Evolutionary conservation across 1,140 invertebrate genomes (phyloP), one percentile per base, ranked within the genome.

Genomic region (Apocrypta bakeri): DNA sequence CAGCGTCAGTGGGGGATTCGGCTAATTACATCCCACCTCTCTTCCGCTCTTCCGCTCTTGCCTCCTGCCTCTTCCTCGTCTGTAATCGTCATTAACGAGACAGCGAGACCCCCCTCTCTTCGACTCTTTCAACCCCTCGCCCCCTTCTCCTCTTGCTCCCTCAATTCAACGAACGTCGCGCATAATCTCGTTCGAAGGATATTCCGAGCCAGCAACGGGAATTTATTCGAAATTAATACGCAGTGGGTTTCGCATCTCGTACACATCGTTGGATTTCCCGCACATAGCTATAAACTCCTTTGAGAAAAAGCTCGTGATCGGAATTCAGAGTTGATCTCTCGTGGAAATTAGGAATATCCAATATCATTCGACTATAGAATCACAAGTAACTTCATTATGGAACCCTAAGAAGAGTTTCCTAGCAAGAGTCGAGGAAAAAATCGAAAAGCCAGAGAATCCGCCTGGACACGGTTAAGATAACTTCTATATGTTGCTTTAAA

Each of bases 341-440:
- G 86, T 85, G 88, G 87, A 89, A 89, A 89, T 89, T 89, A 88
- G 84, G 85, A 88, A 88, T 88, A 88, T 89, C 86, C 88, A 86
- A 87, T 89, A 88, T 85, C 33, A 86, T 72, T 74, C 17, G 17
- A 48, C 69, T 82, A n/a, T n/a, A 85, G 87, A 88, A 88, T 89
- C 87, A 89, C 87, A 88, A 88, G 88, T 87, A 88, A 88, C 86
- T 85, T 87, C 80, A 85, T 88, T 88, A 89, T 87, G 82, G 82
- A 85, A 82, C 71, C 40, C 74, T 63, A 48, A 11, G 63, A 11
- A 4, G 63, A 29, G 25, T 56, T 48, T 56, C 7, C 21, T 14
- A 17, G 21, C 3, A 21, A 56, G 17, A 21, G 3, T 17, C 3
- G 4, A n/a, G 6, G 17, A n/a, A 56, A 56, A 9, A 56, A 56